Base-by-base conservation (phyloP, 2,888 invertebrate genomes). In the Tridacna gigas region DNA sequence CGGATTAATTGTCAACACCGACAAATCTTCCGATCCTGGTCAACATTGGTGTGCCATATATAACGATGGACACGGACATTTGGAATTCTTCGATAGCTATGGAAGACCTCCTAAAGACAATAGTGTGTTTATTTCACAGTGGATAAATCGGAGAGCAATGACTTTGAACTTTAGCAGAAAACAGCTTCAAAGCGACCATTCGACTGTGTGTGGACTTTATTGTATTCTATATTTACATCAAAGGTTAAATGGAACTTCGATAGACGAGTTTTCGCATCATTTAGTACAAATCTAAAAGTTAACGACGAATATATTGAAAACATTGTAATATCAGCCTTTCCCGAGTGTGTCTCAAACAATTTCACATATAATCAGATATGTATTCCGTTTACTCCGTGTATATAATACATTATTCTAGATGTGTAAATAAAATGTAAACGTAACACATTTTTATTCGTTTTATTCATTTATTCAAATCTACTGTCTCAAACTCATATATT, bases 1-100 rank as follows among this genome's bases (percentile, higher is more conserved):
- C 25, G 81, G 82, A n/a, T 61, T 84, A 28, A 81, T 84, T 18
- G 81, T 60, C 4, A 84, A 84, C 61, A 84, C 81, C 4, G 81
- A 84, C 56, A 73, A 66, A 22, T 51, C 65, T 60, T 18, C 45
- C 22, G 45, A 61, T 63, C 67, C 77, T 4, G 84, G 84, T n/a
- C 22, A 18, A 47, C 84, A 84, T 37, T 82, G 84, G 79, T 79
- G 79, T 26, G 80, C 79, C 18, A 48, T 80, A 26, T 80, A 76
- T 60, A 18, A 25, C 61, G 25, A 75, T 47, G 51, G 74, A 13
- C 15, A 48, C 4, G 74, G 74, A 28, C 65, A 67, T 28, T 25
- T 79, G 11, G 79, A 79, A 5, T 79, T 79, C 26, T 79, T 79
- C 13, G 79, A 74, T 51, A 74, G 66, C n/a, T 79, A 79, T 69